Base-by-base conservation (phyloP, 1,140 invertebrate species). In the Aphidius ervi region DNA sequence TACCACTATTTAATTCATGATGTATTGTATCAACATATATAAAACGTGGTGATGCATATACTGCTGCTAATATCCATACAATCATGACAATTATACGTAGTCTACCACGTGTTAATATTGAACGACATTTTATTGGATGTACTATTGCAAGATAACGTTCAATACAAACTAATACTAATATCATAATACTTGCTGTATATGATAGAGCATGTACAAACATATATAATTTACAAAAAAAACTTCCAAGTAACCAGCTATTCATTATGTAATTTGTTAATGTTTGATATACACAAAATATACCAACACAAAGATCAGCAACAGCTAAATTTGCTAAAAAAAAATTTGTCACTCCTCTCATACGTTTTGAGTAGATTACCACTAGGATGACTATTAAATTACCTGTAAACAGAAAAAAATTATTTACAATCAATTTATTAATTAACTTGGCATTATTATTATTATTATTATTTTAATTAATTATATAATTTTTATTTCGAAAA, bases 291-390 rank as follows among this genome's bases (percentile, higher is more conserved):
- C 92, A 94, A 73, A 94, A 93, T 45, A 93, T 82, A 9, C 88
- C 90, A 1, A 94, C 91, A 65, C 90, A 91, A 43, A 93, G 84
- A 74, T 94, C 91, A 7, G 91, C 90, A 8, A 92, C 84, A 0
- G 91, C 90, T 49, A 94, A 76, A 73, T 94, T 93, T 4, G 88
- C 89, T 61, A 93, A 73, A 71, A 93, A 93, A 74, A 93, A 92
- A 68, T 93, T 93, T 5, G 92, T 93, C 47, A 90, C 89, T 43
- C 88, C 91, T 41, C 89, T 83, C 65, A 93, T 82, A 41, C 88
- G 83, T 56, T 89, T 80, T 48, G 91, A 91, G 20, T 91, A 74
- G 4, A 87, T 87, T 54, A 93, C 89, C 57, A 93, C 91, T 23
- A 91, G 72, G 59, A 94, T 91, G 43, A 94, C 91, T 58, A 92